Evolutionary conservation across 2,113 vertebrate genomes (phyloP), one percentile per base, ranked within the genome.

Genomic region (Siniperca knerii): DNA sequence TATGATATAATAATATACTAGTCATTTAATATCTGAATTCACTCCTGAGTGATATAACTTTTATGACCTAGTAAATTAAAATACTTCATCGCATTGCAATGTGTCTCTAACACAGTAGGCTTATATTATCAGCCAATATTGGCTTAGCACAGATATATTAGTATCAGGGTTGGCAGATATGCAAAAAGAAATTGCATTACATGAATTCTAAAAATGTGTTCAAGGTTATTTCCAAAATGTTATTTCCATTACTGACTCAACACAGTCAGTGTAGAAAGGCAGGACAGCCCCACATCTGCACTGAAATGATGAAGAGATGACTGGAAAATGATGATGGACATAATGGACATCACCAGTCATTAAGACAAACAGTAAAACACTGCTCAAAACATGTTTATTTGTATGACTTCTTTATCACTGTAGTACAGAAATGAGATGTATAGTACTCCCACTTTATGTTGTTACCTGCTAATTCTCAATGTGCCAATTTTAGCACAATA

Each of bases 401-500:
- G 7, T 40, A 20, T 55, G 35, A n/a, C 13, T 20, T 50, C 1
- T 65, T 48, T 25, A 21, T 55, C 42, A 44, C 10, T 54, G 35
- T 25, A 7, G 7, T 29, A n/a, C 68, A 64, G 29, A 55, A 44
- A 6, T 64, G 21, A 21, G 20, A 25, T 71, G 15, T 8, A 10
- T 25, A 44, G 18, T 13, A 0, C 4, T 58, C 55, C 23, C 11
- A 2, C 18, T 42, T n/a, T 25, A 16, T 61, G 10, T 35, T 55
- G 1, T 21, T 9, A 25, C 15, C 5, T 67, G 10, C 44, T 0
- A 0, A 21, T 58, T 77, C 64, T 70, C 6, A 69, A 0, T 50
- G 20, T 48, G 11, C 50, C 23, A 15, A 1, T 61, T 87, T 81
- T 64, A 46, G 13, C 33, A 68, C 84, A 81, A 54, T 64, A 15